Percentiles rank a stretch among this genome's conserved stretches.
Conservation (phyloP, 2,888 invertebrate species). For the Crepidodera aurea region DNA sequence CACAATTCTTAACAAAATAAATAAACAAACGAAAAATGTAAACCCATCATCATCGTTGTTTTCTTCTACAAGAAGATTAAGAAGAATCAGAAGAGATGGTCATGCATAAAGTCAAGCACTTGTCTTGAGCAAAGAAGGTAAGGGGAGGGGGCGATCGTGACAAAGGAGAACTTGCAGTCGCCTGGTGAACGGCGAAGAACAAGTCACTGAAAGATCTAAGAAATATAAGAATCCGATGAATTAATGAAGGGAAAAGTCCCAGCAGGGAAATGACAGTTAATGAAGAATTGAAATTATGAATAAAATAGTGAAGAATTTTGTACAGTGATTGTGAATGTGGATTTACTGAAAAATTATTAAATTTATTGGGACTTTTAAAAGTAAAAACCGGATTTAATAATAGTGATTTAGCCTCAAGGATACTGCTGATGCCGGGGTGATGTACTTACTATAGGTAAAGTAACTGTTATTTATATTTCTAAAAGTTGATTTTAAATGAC, state of each 20-base stretch:
- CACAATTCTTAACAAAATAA: not conserved
- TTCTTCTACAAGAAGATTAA: slow-evolving; percentile 8
- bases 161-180: slow-evolving; percentile 39
- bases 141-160: slow-evolving; percentile 35
- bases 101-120: slow-evolving; percentile 34
- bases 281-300: not conserved
- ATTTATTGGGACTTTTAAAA: not conserved
- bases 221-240: not conserved
- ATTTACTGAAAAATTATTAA: not conserved
- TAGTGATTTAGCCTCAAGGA: not conserved
- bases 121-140: slow-evolving; percentile 28
- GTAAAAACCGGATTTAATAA: not conserved
- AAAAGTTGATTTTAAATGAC: not conserved
- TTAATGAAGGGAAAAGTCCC: not conserved
- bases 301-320: not conserved
- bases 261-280: not conserved
- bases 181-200: slow-evolving; percentile 37
- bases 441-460: not conserved
- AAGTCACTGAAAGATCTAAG: not conserved
- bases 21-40: slow-evolving; percentile 14
- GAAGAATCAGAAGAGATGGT: slow-evolving; percentile 16
- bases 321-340: not conserved
- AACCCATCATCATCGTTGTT: slow-evolving; percentile 8
- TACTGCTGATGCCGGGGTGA: not conserved
- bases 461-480: not conserved